phyloP scores from a whole-genome alignment of 2,888 invertebrate genomes.

The Sipha maydis region DNA sequence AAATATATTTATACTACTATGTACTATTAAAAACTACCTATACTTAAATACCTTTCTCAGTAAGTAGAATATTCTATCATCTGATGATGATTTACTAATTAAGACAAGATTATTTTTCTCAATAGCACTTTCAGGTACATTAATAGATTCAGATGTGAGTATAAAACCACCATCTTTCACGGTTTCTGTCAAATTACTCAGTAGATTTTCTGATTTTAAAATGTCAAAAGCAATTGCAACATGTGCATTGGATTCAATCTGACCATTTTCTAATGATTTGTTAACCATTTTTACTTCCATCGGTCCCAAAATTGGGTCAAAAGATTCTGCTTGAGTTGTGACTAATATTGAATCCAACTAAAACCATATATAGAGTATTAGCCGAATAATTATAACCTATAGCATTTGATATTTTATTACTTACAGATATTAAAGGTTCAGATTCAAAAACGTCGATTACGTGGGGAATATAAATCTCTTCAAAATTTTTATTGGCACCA shows the following conservation, averaged over 20 bases:
- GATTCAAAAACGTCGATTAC: constrained; percentile 75
- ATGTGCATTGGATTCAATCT: constrained; percentile 76
- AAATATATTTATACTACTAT: no score
- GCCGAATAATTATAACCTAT: no score
- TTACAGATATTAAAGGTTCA: constrained; percentile 77
- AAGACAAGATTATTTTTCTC: constrained; percentile 70
- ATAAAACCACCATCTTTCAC: constrained; percentile 78
- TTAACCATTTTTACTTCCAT: constrained; percentile 74
- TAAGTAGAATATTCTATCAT: constrained; percentile 75
- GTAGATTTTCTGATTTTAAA: constrained; percentile 70
- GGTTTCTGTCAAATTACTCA: constrained; percentile 74
- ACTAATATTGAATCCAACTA: constrained; percentile 73
- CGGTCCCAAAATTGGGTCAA: constrained; percentile 71
- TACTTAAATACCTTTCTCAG: constrained; percentile 75
- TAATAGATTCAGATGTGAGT: constrained; percentile 73
- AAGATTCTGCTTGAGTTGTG: constrained; percentile 71
- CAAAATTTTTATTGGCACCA: constrained; percentile 74
- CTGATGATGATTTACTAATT: constrained; percentile 74
- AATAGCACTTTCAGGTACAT: constrained; percentile 65
- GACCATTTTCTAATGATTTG: constrained; percentile 73
- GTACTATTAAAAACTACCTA: no score
- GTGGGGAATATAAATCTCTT: constrained; percentile 74
- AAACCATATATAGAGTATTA: constrained; percentile 63
- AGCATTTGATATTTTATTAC: no score
- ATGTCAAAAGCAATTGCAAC: constrained; percentile 77